A percentile compares a stretch with the other conserved stretches of the same genome.
Evolutionary conservation across 2,888 invertebrate species (phyloP).

Genomic region (Pogonocherus hispidulus): DNA sequence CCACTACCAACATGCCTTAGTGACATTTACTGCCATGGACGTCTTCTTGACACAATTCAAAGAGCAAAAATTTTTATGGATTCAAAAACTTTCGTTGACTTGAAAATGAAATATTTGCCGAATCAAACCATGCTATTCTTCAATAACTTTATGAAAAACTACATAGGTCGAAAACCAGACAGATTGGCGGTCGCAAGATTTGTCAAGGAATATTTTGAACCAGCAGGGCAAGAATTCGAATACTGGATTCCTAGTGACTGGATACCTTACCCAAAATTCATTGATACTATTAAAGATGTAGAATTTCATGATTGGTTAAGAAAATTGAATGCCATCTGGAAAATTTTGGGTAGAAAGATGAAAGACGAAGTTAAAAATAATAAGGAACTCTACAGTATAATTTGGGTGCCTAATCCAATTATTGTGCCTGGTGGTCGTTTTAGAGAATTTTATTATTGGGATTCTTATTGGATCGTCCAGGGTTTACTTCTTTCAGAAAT

Average conservation of each 20-base stretch:
- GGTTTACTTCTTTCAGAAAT: constrained; percentile 90
- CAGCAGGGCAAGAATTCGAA: constrained; percentile 80
- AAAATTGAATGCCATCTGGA: constrained; percentile 82
- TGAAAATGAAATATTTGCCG: constrained; percentile 81
- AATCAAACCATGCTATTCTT: constrained; percentile 77
- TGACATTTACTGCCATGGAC: constrained; percentile 86
- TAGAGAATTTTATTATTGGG: constrained; percentile 94
- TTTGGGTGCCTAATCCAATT: constrained; percentile 87
- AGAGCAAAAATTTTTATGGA: constrained; percentile 84
- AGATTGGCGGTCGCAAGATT: constrained; percentile 67
- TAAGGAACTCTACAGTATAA: constrained; percentile 85
- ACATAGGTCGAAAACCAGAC: constrained; percentile 54
- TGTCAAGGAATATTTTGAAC: constrained; percentile 78
- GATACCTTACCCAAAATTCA: constrained; percentile 80
- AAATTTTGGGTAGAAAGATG: constrained; percentile 82
- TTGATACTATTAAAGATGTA: constrained; percentile 80
- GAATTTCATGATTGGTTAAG: constrained; percentile 80
- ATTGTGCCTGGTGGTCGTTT: constrained; percentile 94
- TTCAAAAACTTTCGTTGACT: constrained; percentile 93
- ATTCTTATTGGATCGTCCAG: constrained; percentile 93
- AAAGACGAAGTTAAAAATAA: constrained; percentile 78
- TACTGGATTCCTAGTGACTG: constrained; percentile 83
- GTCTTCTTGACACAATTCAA: constrained; percentile 85
- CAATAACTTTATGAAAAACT: constrained; percentile 69
- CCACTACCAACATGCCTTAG: constrained; percentile 68